Conservation (phyloP, 1,140 invertebrate species). For the Papilio aristodemus region DNA sequence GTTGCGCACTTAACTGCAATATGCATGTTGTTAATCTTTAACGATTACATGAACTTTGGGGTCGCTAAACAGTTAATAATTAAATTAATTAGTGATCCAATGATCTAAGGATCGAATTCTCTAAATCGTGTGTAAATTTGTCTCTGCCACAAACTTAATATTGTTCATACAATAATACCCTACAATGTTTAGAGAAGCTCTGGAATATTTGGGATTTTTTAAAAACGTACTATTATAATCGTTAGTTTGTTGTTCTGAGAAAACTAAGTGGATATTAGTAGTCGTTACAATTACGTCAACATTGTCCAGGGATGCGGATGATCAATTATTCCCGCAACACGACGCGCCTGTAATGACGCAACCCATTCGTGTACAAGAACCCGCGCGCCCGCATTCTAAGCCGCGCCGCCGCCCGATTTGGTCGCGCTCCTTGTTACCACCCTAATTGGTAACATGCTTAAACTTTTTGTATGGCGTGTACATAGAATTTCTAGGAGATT, state of each 20-base stretch:
- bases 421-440: slow-evolving; percentile 18
- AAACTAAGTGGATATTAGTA: neutral
- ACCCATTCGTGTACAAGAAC: neutral
- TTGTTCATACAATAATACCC: too few relatives aligned
- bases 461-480: neutral
- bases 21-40: neutral
- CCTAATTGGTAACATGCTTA: slow-evolving; percentile 21
- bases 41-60: neutral
- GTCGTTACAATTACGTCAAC: slow-evolving; percentile 16
- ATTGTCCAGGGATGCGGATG: slow-evolving; percentile 10
- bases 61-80: neutral
- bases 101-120: too few relatives aligned
- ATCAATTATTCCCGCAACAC: neutral
- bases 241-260: too few relatives aligned
- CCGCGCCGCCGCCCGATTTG: neutral
- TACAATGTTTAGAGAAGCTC: too few relatives aligned
- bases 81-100: too few relatives aligned
- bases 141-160: too few relatives aligned
- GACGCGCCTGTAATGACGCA: slow-evolving; percentile 17
- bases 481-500: slow-evolving; percentile 18
- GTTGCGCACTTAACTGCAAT: neutral
- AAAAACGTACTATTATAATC: too few relatives aligned
- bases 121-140: too few relatives aligned
- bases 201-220: too few relatives aligned
- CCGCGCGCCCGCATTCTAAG: slow-evolving; percentile 7